Conservation (phyloP, 2,113 vertebrate species). For the Galemys pyrenaicus region DNA sequence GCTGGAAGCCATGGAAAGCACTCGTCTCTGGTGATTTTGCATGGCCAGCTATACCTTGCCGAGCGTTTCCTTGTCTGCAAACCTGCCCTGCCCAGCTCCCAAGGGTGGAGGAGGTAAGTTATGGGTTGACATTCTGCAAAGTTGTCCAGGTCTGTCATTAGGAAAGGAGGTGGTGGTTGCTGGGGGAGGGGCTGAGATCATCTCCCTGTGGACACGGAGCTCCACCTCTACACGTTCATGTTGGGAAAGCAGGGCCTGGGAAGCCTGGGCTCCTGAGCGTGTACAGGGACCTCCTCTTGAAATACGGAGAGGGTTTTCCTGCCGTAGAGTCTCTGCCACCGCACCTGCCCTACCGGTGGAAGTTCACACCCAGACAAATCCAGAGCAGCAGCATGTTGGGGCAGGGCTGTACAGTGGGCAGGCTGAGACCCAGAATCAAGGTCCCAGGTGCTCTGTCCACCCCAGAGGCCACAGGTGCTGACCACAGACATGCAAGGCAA, state of each 20-base stretch:
- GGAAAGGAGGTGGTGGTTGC: not conserved
- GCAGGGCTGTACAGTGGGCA: not conserved
- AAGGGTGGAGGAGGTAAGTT: not conserved
- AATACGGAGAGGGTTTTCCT: not conserved
- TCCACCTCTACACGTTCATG: not conserved
- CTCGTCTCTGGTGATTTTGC: not conserved
- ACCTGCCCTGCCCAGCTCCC: not conserved
- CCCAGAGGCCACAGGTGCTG: not conserved
- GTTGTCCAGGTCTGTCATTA: not conserved
- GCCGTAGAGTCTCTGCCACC: no score
- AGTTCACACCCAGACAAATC: not conserved
- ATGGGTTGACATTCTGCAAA: not conserved
- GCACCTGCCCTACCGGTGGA: not conserved
- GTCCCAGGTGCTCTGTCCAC: not conserved
- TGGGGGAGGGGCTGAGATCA: not conserved
- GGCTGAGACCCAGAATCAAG: not conserved
- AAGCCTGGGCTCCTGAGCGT: not conserved
- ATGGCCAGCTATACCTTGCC: not conserved
- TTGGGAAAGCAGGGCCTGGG: not conserved
- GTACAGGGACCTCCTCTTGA: not conserved
- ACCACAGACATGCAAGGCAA: not conserved
- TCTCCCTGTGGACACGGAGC: not conserved
- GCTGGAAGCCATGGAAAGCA: not conserved
- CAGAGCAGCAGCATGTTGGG: not conserved
- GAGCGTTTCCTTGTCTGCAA: not conserved